Evolutionary conservation across 2,797 vertebrate genomes (phyloP).

Genomic region (Aeoliscus strigatus): DNA sequence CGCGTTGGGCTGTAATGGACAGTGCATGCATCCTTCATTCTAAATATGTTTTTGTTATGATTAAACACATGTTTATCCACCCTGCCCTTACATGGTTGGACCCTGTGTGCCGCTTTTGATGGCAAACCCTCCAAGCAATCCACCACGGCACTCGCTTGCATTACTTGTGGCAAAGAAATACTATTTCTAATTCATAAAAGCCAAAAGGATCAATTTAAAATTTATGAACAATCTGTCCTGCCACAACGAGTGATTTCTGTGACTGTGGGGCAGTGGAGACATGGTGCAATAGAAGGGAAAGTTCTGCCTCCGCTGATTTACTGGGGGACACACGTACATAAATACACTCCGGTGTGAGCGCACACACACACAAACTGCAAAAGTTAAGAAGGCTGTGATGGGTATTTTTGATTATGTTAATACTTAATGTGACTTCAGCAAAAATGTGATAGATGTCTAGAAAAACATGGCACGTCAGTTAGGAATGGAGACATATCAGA

Average conservation of each 20-base stretch:
- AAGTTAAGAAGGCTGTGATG: too few relatives aligned
- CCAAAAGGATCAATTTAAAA: slow-evolving; percentile 81
- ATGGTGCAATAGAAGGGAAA: slow-evolving; percentile 62
- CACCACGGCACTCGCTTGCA: slow-evolving; percentile 42
- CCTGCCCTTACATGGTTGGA: slow-evolving; percentile 64
- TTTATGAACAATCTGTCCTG: slow-evolving; percentile 83
- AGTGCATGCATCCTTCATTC: slow-evolving; percentile 51
- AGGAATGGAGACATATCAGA: too few relatives aligned
- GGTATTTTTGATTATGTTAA: too few relatives aligned
- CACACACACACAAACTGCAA: slow-evolving; percentile 1
- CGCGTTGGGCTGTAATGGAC: slow-evolving; percentile 34
- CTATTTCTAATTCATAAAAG: slow-evolving; percentile 82
- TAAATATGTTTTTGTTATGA: slow-evolving; percentile 55
- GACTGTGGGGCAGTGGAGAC: slow-evolving; percentile 74
- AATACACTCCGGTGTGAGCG: slow-evolving; percentile 1
- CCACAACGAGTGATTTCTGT: slow-evolving; percentile 73
- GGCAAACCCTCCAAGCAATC: slow-evolving; percentile 68
- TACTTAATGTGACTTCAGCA: too few relatives aligned
- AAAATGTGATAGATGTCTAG: too few relatives aligned
- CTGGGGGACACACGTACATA: slow-evolving; percentile 33
- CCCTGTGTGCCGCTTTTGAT: slow-evolving; percentile 62
- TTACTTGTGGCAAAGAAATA: slow-evolving; percentile 69
- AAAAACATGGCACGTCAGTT: too few relatives aligned
- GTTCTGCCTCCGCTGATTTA: slow-evolving; percentile 61
- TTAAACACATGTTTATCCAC: slow-evolving; percentile 75